phyloP scores from a whole-genome alignment of 2,888 invertebrate genomes.

The Adela reaumurella region DNA sequence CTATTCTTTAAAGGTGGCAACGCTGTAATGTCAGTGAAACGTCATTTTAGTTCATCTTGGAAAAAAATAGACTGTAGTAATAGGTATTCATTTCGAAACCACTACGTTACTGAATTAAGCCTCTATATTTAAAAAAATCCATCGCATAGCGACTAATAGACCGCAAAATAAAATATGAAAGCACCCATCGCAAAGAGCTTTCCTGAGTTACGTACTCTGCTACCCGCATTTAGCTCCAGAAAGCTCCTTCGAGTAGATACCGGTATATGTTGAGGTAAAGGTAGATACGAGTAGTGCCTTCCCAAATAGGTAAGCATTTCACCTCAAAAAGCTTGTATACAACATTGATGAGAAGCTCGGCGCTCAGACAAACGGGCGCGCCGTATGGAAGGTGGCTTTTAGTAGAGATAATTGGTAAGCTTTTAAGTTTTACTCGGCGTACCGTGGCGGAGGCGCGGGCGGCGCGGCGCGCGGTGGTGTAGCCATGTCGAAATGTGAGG shows the following conservation, averaged over 20 bases:
- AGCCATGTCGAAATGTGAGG: neutral
- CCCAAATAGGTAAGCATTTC: neutral
- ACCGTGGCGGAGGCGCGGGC: constrained; percentile 23
- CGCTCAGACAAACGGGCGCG: constrained; percentile 27
- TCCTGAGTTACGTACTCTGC: neutral
- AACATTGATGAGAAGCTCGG: constrained; percentile 52
- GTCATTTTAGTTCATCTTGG: too few relatives aligned
- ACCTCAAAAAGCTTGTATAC: constrained; percentile 19
- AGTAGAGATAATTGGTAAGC: constrained; percentile 52
- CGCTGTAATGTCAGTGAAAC: too few relatives aligned
- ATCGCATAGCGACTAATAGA: neutral
- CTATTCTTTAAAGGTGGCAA: too few relatives aligned
- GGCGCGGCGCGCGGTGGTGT: neutral
- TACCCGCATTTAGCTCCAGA: too few relatives aligned
- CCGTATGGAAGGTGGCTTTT: constrained; percentile 51
- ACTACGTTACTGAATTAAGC: too few relatives aligned
- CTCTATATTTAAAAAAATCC: too few relatives aligned
- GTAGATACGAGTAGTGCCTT: neutral
- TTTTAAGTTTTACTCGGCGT: constrained; percentile 54
- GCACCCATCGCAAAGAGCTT: neutral
- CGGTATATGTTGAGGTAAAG: too few relatives aligned
- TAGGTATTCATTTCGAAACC: too few relatives aligned
- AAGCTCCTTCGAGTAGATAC: too few relatives aligned
- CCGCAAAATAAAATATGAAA: neutral
- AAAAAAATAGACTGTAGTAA: too few relatives aligned